These are phyloP conservation scores for Larimichthys crocea DNA, from an alignment of 2,113 vertebrate species.

Conservation along the genomic window DNA sequence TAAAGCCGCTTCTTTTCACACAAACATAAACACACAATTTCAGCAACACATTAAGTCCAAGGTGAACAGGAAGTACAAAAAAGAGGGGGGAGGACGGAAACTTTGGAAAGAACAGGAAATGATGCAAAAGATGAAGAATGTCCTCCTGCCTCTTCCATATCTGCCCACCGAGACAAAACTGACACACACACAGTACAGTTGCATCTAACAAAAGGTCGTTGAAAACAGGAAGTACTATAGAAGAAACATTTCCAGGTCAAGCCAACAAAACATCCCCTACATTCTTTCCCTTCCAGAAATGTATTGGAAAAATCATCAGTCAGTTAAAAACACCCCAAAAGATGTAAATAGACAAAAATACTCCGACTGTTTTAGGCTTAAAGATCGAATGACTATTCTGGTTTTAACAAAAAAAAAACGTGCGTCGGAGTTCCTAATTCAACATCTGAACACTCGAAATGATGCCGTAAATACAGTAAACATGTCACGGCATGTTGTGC, in stretches of 20 bases:
- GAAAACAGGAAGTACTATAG: constrained; percentile 78
- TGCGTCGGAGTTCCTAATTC: neutral
- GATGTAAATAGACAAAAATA: constrained; percentile 29
- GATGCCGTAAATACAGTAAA: neutral
- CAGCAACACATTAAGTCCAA: constrained; percentile 52
- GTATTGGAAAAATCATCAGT: constrained; percentile 33
- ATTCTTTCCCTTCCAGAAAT: constrained; percentile 57
- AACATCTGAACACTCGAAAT: neutral
- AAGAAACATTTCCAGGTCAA: constrained; percentile 74
- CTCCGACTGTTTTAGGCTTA: neutral
- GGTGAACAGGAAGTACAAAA: constrained; percentile 71
- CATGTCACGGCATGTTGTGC: neutral
- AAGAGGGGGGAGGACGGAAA: constrained; percentile 26
- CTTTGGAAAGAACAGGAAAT: constrained; percentile 78
- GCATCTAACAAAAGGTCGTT: constrained; percentile 64
- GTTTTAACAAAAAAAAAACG: neutral
- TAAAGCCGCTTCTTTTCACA: constrained; percentile 20
- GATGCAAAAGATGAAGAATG: constrained; percentile 73
- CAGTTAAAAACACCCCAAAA: constrained; percentile 13
- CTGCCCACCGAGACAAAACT: constrained; percentile 26
- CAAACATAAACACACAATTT: constrained; percentile 36
- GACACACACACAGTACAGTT: constrained; percentile 14
- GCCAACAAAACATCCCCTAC: constrained; percentile 61
- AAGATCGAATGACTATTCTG: neutral
- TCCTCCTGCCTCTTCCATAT: constrained; percentile 29